Evolutionary conservation across 1,140 invertebrate genomes (phyloP).

Genomic region (Papilio glaucus): DNA sequence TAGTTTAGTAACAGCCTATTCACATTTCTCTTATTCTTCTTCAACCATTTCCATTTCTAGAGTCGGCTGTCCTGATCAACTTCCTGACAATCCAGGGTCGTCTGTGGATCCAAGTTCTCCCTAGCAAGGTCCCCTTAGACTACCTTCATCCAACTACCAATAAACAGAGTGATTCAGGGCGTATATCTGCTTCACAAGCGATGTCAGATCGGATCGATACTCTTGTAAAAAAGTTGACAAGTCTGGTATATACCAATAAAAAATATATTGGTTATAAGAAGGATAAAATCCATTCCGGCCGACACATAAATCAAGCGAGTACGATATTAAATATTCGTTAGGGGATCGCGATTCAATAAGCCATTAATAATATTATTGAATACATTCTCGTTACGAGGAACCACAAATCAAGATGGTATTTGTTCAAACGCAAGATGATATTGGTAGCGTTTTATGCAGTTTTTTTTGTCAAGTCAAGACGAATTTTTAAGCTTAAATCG

Average conservation of each 20-base stretch:
- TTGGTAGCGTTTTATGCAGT: neutral
- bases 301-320: slow-evolving; percentile 19
- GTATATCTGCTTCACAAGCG: neutral
- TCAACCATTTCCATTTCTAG: no score
- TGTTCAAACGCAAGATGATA: neutral
- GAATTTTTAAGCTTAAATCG: no score
- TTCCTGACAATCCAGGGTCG: no score
- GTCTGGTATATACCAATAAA: neutral
- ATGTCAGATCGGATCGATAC: neutral
- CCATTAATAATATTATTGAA: slow-evolving; percentile 34
- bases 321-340: slow-evolving; percentile 32
- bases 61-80: no score
- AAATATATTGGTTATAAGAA: no score
- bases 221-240: neutral
- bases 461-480: neutral
- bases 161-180: no score
- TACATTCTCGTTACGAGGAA: slow-evolving; percentile 20
- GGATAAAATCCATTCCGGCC: slow-evolving; percentile 14
- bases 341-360: slow-evolving; percentile 29
- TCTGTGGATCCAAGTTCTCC: no score
- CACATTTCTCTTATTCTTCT: no score
- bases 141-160: no score
- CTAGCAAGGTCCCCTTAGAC: no score
- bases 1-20: no score
- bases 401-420: slow-evolving; percentile 22